Evolutionary conservation across 2,113 vertebrate genomes (phyloP), one percentile per base, ranked within the genome.

Genomic region (Typhlomys cinereus): DNA sequence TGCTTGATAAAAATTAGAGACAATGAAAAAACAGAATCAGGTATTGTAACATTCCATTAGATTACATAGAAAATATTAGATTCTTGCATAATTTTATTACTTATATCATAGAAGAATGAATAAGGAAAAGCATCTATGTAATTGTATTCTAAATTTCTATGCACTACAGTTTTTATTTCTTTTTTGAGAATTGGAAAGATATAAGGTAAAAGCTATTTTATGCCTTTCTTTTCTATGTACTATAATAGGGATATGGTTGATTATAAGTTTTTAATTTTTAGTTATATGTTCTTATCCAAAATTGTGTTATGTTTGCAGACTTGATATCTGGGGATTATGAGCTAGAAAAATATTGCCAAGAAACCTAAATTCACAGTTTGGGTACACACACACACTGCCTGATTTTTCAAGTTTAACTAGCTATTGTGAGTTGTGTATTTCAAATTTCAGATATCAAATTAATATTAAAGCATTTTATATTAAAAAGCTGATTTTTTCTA

Each of bases 331-430:
- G 67, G 73, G 78, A 93, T 31, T 11, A 86, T 85, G 31, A 34
- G 8, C 85, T 52, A 95, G 41, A 90, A 92, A n/a, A 44, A 90
- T 85, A 94, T 89, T n/a, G 54, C 41, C 86, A 89, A 83, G 23
- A 89, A 62, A 34, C 89, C 59, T 84, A 81, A 78, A 71, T 7
- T 54, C 75, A 88, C 93, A 89, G 67, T 54, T 93, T 89, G 62
- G 13, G 44, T 81, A 12, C n/a, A 31, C 11, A 41, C 11, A 44
- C 59, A 67, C 13, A 80, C 64, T 80, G 73, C 81, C 79, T 90
- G 0, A 25, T 25, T 91, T 83, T 92, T 84, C 21, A 94, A 71
- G 61, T 64, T 64, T 8, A 17, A 76, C 92, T 91, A 80, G 34
- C 34, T 7, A 25, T 86, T 75, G n/a, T 9, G 66, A 87, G 34